Conservation (phyloP, 2,888 invertebrate genomes). For the Neoaliturus tenellus region DNA sequence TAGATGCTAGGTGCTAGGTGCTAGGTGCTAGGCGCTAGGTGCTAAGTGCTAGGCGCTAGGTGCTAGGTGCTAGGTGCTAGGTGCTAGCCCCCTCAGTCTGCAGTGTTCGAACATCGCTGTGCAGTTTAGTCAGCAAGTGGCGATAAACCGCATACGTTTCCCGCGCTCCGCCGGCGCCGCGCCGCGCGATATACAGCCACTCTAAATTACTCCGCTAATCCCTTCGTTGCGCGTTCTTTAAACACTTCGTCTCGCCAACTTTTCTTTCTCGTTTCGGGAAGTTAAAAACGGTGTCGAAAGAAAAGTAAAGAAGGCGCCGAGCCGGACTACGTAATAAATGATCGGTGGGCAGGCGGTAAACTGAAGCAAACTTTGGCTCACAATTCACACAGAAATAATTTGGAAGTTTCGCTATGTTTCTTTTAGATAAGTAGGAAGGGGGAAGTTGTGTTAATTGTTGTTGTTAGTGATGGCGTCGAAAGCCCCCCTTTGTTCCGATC, state of each 20-base stretch:
- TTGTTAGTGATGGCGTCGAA: conserved; percentile 39
- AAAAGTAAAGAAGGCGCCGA: conserved; percentile 55
- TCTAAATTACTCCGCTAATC: conserved; percentile 48
- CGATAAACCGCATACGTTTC: conserved; percentile 10
- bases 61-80: no score
- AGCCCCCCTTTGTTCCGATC: conserved; percentile 14
- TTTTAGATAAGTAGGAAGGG: conserved; percentile 56
- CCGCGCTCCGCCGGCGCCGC: neutral
- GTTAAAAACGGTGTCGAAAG: conserved; percentile 47
- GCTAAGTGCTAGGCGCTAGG: no score
- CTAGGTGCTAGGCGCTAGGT: no score
- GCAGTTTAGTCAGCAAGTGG: no score
- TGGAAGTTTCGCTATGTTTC: conserved; percentile 57
- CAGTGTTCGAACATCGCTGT: no score
- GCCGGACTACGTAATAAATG: conserved; percentile 54
- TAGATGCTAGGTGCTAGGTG: no score
- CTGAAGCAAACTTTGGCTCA: conserved; percentile 47
- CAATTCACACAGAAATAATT: conserved; percentile 58
- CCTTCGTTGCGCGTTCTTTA: conserved; percentile 33
- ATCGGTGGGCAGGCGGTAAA: conserved; percentile 49
- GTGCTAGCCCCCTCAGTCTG: no score
- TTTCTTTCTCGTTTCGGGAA: conserved; percentile 37
- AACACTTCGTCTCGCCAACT: conserved; percentile 47
- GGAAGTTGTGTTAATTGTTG: conserved; percentile 51
- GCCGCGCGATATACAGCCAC: conserved; percentile 36